These are phyloP conservation scores for Tetranychus cinnabarinus DNA, from an alignment of 1,140 invertebrate species.

Conservation along the genomic window DNA sequence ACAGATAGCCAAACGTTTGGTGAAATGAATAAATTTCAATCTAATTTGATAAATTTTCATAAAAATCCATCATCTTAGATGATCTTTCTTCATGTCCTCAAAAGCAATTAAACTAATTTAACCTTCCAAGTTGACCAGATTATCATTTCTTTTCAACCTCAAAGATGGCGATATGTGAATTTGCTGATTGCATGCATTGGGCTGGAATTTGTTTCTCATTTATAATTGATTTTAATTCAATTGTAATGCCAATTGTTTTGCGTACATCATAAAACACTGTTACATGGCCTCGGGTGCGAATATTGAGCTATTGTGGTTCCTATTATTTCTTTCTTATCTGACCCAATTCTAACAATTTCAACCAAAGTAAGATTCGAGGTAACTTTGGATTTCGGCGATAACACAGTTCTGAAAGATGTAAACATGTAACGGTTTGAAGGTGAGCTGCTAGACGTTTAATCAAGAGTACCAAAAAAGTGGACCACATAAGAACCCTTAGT, in stretches of 20 bases:
- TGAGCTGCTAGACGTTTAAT: slow-evolving; percentile 62
- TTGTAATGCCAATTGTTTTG: slow-evolving; percentile 68
- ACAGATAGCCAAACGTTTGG: too few relatives aligned
- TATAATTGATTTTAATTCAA: slow-evolving; percentile 18
- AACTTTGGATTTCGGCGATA: slow-evolving; percentile 48
- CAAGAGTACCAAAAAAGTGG: slow-evolving; percentile 61
- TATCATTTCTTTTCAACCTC: too few relatives aligned
- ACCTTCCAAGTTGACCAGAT: too few relatives aligned
- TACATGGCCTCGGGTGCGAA: slow-evolving; percentile 49
- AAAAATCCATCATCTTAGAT: too few relatives aligned
- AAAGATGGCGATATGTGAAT: too few relatives aligned
- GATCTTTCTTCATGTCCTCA: too few relatives aligned
- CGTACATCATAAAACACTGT: slow-evolving; percentile 62
- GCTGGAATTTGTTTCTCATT: too few relatives aligned
- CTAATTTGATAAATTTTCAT: too few relatives aligned
- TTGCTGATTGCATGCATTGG: too few relatives aligned
- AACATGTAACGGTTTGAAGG: slow-evolving; percentile 51
- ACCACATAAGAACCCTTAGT: slow-evolving; percentile 64
- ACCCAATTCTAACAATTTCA: slow-evolving; percentile 78
- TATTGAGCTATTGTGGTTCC: slow-evolving; percentile 73
- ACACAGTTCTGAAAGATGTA: slow-evolving; percentile 59
- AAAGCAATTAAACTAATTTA: too few relatives aligned
- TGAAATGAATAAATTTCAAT: too few relatives aligned
- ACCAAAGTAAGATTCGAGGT: slow-evolving; percentile 61
- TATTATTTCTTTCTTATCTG: slow-evolving; percentile 81